phyloP scores from a whole-genome alignment of 2,888 invertebrate species.

The Gortyna flavago region DNA sequence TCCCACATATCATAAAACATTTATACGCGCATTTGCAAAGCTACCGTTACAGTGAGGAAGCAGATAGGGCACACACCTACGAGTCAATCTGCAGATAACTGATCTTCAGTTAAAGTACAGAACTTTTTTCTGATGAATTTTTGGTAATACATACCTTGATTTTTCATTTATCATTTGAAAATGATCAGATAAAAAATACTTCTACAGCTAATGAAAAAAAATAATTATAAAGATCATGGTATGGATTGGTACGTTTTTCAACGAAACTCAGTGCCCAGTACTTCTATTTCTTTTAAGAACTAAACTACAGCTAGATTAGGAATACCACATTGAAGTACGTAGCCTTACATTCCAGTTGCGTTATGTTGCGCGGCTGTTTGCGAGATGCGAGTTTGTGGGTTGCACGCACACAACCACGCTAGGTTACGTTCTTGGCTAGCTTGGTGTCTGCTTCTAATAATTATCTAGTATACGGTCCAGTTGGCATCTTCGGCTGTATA shows the following conservation, averaged over 20 bases:
- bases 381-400: neutral
- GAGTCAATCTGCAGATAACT: neutral
- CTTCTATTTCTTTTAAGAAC: neutral
- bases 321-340: neutral
- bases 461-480: constrained; percentile 6
- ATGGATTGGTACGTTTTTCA: neutral
- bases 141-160: neutral
- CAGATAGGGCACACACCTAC: neutral
- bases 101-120: neutral
- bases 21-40: neutral
- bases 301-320: neutral
- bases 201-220: neutral
- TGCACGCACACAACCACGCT: neutral
- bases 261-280: neutral
- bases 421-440: neutral
- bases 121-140: neutral
- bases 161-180: too few species aligned
- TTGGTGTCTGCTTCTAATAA: neutral
- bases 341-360: neutral
- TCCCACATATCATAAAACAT: neutral
- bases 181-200: neutral
- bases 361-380: neutral
- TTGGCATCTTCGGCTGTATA: neutral
- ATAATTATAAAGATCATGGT: neutral
- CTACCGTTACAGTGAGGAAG: neutral